These are phyloP conservation scores for Speoplatyrhinus poulsoni DNA, from an alignment of 2,113 vertebrate species.

Conservation along the genomic window DNA sequence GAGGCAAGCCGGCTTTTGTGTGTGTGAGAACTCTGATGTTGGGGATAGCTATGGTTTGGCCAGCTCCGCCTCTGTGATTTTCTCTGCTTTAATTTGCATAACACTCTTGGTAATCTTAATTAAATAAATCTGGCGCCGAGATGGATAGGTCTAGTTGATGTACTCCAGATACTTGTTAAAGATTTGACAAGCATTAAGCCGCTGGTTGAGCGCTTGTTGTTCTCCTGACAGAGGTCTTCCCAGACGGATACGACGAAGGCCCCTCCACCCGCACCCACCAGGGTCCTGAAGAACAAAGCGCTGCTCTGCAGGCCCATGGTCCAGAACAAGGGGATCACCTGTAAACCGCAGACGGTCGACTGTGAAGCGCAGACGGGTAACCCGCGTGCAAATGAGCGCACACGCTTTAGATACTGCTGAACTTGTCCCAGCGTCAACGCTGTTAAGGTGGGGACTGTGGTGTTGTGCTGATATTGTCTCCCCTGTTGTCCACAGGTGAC, in stretches of 20 bases:
- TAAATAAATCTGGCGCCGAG: too few relatives aligned
- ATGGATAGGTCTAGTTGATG: too few relatives aligned
- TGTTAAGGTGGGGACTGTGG: not conserved
- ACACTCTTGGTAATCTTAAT: too few relatives aligned
- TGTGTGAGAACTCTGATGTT: too few relatives aligned
- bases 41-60: too few relatives aligned
- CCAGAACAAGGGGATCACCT: constrained; percentile 93
- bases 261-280: constrained; percentile 74
- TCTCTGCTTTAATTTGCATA: too few relatives aligned
- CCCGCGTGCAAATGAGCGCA: not conserved
- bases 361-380: constrained; percentile 91
- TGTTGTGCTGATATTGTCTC: not conserved
- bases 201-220: not conserved
- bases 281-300: constrained; percentile 95
- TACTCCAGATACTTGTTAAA: too few relatives aligned
- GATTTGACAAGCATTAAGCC: too few relatives aligned
- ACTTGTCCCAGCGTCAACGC: not conserved
- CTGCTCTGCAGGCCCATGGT: constrained; percentile 92
- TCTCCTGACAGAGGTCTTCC: constrained; percentile 39
- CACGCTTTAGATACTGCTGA: not conserved
- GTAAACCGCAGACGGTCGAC: constrained; percentile 86
- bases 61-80: too few relatives aligned
- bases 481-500: constrained; percentile 48
- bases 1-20: too few relatives aligned
- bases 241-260: constrained; percentile 85